Base-by-base conservation (phyloP, 2,888 invertebrate genomes). In the Chrysina gloriosa region DNA sequence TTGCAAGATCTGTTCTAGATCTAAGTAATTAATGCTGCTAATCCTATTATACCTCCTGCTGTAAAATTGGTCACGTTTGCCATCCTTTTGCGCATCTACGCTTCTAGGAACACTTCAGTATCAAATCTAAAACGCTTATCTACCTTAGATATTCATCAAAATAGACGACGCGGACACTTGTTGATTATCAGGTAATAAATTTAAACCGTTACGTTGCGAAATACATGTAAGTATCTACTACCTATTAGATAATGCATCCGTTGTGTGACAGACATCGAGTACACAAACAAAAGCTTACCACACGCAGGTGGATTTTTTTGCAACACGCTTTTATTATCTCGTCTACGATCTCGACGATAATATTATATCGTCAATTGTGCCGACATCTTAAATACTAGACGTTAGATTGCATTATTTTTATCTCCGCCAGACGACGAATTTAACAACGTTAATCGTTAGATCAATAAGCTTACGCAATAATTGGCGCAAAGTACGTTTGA, bases 301-400 rank as follows among this genome's bases (percentile, higher is more conserved):
- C 50, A 50, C 27, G 50, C 29, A 50, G 50, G 29, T 29, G 27
- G 50, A 27, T 50, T 50, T 50, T 50, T 50, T 50, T n/a, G 11
- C 14, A 50, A 29, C 50, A 27, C 50, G 16, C 50, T n/a, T 50
- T 14, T 6, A 5, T 27, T 50, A 50, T 50, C 50, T 11, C 4
- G 50, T 50, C 50, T 50, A 27, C 27, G 50, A 50, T 50, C 50
- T 25, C n/a, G 2, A 11, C 14, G 50, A 50, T 50, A 50, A 50
- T 5, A 50, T 29, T 29, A 11, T 29, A 16, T 3, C 27, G 50
- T 50, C 29, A 50, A 48, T 27, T 5, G 16, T 2, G 14, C 14
- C 29, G 16, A 27, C 29, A 29, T 27, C 11, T 45, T 11, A 50
- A 50, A 50, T 27, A 29, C 29, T 21, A 16, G 27, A 29, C 27